Base-by-base conservation (phyloP, 1,140 invertebrate species). In the Drosophila prosaltans region DNA sequence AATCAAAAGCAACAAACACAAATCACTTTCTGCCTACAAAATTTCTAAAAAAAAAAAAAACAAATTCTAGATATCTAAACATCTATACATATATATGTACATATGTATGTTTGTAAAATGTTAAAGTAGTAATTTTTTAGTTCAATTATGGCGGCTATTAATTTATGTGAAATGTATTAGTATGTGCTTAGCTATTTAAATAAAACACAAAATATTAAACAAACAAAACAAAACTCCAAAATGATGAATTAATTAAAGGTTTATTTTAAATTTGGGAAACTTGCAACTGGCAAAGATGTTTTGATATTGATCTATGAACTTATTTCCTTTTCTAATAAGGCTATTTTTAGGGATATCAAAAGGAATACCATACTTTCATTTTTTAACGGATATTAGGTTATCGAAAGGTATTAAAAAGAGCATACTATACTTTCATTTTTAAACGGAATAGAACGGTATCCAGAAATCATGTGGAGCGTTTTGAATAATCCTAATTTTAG, bases 111-210 rank as follows among this genome's bases (percentile, higher is more conserved):
- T n/a, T 69, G 54, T 45, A 51, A 66, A 75, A 62, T 57, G 54
- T 62, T 78, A 72, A 76, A 77, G 48, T 84, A 72, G 62, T 83
- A 80, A 68, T 5, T 69, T 36, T 26, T 85, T 85, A 85, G 78
- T 86, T 85, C 78, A 85, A 85, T 85, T 78, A 70, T 76, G 66
- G 64, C 59, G 72, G 75, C 70, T 70, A 76, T 77, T 86, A 77
- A 88, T 88, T 88, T 88, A 86, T 89, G 75, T 74, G 48, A 77
- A 72, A 69, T 86, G 69, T 75, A 51, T 5, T 9, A 70, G 63
- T n/a, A 62, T 77, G 67, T 72, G 75, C 75, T 78, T 78, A 78
- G 82, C 72, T 88, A 88, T 86, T 86, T 86, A 75, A 86, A 80
- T 77, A 72, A 88, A 86, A 80, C 64, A 80, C 69, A 32, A 81